Base-by-base conservation (phyloP, 2,797 vertebrate species). In the Tapera naevia region DNA sequence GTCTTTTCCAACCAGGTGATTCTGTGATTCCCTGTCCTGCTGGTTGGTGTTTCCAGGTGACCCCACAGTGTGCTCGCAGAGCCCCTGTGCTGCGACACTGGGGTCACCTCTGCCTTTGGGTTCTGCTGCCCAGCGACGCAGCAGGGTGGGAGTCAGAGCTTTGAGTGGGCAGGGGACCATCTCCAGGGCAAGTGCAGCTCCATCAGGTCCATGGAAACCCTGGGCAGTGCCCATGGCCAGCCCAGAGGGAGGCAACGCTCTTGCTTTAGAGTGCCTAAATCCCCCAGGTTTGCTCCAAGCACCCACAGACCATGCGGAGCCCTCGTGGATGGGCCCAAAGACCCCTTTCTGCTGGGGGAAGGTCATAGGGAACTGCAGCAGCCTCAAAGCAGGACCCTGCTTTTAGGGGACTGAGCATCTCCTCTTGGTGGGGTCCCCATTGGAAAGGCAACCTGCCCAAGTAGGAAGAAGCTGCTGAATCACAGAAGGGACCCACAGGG, bases 111-210 rank as follows among this genome's bases (percentile, higher is more conserved):
- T 41, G 62, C 19, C 54, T 39, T 33, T 27, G 14, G 65, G 12
- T 8, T 13, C 51, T 6, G 8, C 32, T 74, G 30, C 56, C 33
- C 2, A 3, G 28, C 0, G 7, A 1, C 8, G 62, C 10, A 10
- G 37, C 50, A 8, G 45, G 69, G 1, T 21, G 72, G 46, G 17
- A 9, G 24, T 48, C 74, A 8, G 62, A 65, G 65, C 64, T 58
- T 58, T 27, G 61, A 53, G 76, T 15, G 18, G 6, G 3, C 0
- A 0, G 58, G 80, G 41, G 41, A 45, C 30, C 57, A 24, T 19
- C 35, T 66, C 1, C 4, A 28, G 83, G 28, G 18, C 39, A 37
- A 30, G 15, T 0, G 14, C 53, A 30, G 58, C 45, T 75, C 51
- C 48, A 8, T 18, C 15, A 9, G 41, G 33, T 24, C 37, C 17